Base-by-base conservation (phyloP, 2,113 vertebrate genomes). In the Tragulus kanchil region DNA sequence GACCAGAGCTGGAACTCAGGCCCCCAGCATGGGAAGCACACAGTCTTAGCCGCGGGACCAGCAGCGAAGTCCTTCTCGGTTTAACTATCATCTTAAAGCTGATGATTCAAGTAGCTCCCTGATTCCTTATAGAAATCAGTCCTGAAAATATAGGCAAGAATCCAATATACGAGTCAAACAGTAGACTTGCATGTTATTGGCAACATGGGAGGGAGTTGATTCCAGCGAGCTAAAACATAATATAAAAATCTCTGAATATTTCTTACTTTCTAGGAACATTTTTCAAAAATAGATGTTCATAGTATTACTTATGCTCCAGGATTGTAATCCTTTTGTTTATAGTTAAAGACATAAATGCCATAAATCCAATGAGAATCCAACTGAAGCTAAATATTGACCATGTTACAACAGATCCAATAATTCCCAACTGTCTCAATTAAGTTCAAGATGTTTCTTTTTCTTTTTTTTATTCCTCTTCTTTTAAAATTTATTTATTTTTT, bases 401-500 rank as follows among this genome's bases (percentile, higher is more conserved):
- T 42, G 23, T 87, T 94, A 81, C 13, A 90, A 4, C 48, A 79
- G 71, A 83, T 78, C 28, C 67, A 90, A 23, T 69, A 12, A 83
- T 79, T 71, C 90, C 50, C 56, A 42, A 85, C 8, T 52, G 50
- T 85, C 69, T 97, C 75, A 92, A 45, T 89, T 93, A 92, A 78
- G 54, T 81, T 91, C 19, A 45, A 93, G 45, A 86, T 19, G 9
- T 88, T 94, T 93, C 85, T 93, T 90, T 15, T 85, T 26, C 67
- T 75, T 85, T 52, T 58, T 88, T 45, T 79, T 83, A 84, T 91
- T 54, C 42, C 19, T 86, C 90, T 95, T 28, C 28, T 28, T 93
- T 93, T 86, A 87, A 26, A 79, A 71, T 65, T 81, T 67, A 87
- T 92, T 78, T 86, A 81, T 71, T 96, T 45, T 89, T 75, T 36